phyloP scores from a whole-genome alignment of 2,888 invertebrate species.

The Baccha elongata region DNA sequence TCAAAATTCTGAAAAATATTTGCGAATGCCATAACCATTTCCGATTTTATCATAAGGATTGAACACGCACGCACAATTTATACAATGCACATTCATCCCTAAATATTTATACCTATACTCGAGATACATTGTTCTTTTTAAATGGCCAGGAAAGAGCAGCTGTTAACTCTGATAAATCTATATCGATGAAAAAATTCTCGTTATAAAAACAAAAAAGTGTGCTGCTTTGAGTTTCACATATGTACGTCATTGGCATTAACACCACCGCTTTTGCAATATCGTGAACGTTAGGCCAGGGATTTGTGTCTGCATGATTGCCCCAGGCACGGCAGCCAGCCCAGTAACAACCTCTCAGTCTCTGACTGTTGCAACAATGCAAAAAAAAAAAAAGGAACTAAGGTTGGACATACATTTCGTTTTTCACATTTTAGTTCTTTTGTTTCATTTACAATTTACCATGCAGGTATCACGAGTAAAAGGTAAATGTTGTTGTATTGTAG shows the following conservation, averaged over 20 bases:
- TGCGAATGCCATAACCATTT: conserved; percentile 25
- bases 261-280: conserved; percentile 33
- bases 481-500: conserved; percentile 35
- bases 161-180: conserved; percentile 48
- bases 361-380: conserved; percentile 42
- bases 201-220: conserved; percentile 35
- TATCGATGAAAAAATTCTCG: conserved; percentile 25
- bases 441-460: conserved; percentile 29
- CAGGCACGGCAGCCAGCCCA: conserved; percentile 37
- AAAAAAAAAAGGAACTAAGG: conserved; percentile 44
- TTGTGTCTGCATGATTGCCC: conserved; percentile 44
- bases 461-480: conserved; percentile 34
- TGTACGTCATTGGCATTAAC: conserved; percentile 12
- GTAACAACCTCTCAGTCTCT: background rate
- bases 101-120: conserved; percentile 24
- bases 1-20: conserved; percentile 31
- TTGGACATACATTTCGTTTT: conserved; percentile 51
- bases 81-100: conserved; percentile 47
- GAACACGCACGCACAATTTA: background rate
- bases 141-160: conserved; percentile 50
- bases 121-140: conserved; percentile 37
- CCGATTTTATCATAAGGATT: conserved; percentile 12
- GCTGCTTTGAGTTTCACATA: background rate
- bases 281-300: conserved; percentile 24
- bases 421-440: conserved; percentile 57